These are phyloP conservation scores for Linhomoeus sp. DNA, from an alignment of 2,888 invertebrate species.

Conservation along the genomic window DNA sequence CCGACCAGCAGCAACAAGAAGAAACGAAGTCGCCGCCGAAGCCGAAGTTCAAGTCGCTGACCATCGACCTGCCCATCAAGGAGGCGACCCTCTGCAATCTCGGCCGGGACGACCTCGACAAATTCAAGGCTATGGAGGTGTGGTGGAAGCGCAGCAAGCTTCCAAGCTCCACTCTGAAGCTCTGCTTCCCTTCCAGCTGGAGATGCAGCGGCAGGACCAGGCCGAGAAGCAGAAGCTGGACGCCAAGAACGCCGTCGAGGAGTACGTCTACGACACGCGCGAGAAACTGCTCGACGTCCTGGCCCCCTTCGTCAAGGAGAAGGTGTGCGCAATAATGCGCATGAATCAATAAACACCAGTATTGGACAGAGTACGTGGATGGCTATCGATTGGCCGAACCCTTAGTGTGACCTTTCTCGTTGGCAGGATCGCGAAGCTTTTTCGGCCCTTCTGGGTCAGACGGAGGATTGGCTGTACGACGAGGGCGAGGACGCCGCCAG, in stretches of 20 bases:
- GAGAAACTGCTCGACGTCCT: slow-evolving; percentile 58
- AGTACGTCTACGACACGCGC: slow-evolving; percentile 89
- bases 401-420: too few species aligned
- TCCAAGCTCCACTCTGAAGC: too few species aligned
- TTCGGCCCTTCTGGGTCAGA: slow-evolving; percentile 46
- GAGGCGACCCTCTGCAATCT: slow-evolving; percentile 47
- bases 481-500: slow-evolving; percentile 79
- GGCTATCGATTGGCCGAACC: too few species aligned
- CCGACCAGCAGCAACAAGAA: slow-evolving; percentile 23
- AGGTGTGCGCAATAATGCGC: slow-evolving; percentile 44
- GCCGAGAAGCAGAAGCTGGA: slow-evolving; percentile 86
- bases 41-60: slow-evolving; percentile 60
- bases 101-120: slow-evolving; percentile 48
- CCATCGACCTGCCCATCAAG: slow-evolving; percentile 63
- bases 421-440: slow-evolving; percentile 25
- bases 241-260: slow-evolving; percentile 87
- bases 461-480: slow-evolving; percentile 93
- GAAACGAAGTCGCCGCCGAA: slow-evolving; percentile 7
- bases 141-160: slow-evolving; percentile 5
- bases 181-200: slow-evolving; percentile 41
- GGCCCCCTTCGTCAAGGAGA: slow-evolving; percentile 51
- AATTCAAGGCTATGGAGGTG: slow-evolving; percentile 58
- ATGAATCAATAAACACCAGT: too few species aligned
- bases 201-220: slow-evolving; percentile 47
- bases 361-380: too few species aligned